Base-by-base conservation (phyloP, 2,797 vertebrate species). In the Orientallactaga sibirica region DNA sequence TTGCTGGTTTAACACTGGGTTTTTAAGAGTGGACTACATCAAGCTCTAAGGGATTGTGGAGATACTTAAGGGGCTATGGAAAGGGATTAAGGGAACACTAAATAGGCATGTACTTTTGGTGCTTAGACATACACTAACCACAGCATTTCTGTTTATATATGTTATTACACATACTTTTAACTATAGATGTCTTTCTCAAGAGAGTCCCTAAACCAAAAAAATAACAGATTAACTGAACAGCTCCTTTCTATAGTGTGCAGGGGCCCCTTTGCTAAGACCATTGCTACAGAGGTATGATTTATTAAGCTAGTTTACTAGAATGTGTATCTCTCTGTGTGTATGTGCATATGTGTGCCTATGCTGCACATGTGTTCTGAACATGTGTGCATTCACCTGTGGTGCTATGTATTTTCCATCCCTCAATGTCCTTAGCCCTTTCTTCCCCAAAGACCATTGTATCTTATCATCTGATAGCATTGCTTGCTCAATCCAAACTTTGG, bases 231-330 rank as follows among this genome's bases (percentile, higher is more conserved):
- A 12, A 14, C 37, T 16, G 19, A 64, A 22, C 3, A 75, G 9
- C 5, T 87, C 64, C 73, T 68, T 22, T 11, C 52, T 85, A n/a
- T 55, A 62, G 19, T 14, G 0, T 76, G 37, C 37, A 61, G 20
- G 15, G 48, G 1, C n/a, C 91, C 68, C 41, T 71, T 37, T 71
- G n/a, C 33, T 77, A 43, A 92, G 61, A 62, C 16, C 0, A 0
- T 3, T 14, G 41, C 33, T 86, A 55, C 48, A 33, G 52, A 86
- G 15, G 22, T 52, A 4, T 61, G 79, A 3, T 61, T 22, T 33
- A 37, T 14, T 20, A 25, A 48, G 9, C 8, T 48, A 10, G 7
- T 12, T 55, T 9, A 2, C 43, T 20, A 18, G 15, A 6, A 0
- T 41, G 66, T 9, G 7, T 19, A 15, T 48, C 11, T 14, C 4